Base-by-base conservation (phyloP, 53 echinoderm and acorn worm genomes). In the Pentamera pediparva region DNA sequence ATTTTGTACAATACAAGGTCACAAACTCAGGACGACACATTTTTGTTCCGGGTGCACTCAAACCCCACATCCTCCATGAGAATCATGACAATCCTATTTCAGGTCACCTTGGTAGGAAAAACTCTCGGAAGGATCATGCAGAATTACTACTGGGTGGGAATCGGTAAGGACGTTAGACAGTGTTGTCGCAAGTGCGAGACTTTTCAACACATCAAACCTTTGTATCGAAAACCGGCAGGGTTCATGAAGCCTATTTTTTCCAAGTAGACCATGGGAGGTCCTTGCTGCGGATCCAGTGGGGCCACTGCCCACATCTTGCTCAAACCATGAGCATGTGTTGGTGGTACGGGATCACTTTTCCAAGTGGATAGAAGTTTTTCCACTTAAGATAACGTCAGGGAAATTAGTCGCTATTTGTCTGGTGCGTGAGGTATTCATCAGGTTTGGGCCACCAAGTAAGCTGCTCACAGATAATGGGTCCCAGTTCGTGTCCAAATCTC, bases 401-500 rank as follows among this genome's bases (percentile, higher is more conserved):
- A 58, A 70, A 11, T 29, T 27, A 20, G 59, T 75, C 20, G 58
- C 73, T 1, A 63, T 63, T 6, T 17, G 30, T 35, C 25, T 85
- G 13, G 75, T 75, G 5, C 64, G 80, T 2, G 54, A 85, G 48
- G 21, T 85, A 0, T 86, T 86, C 26, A 65, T 75, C 24, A 34
- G 80, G 6, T 81, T 62, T 51, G 86, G 81, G 32, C 53, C 86
- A 1, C 86, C 86, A 0, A 69, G 21, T 4, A 55, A 55, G 10
- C 61, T 86, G 3, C 32, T 86, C 3, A 76, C 86, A 7, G 86
- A 86, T 52, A 86, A 86, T 62, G 86, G 86, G 0, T 65, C 81
- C 1, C 86, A 86, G 39, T 85, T 86, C 37, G 31, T 75, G 28
- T 65, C 65, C 21, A 64, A 37, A 17, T 69, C 38, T 3, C 15